phyloP scores from a whole-genome alignment of 2,888 invertebrate genomes.

The Epistrophella euchroma region DNA sequence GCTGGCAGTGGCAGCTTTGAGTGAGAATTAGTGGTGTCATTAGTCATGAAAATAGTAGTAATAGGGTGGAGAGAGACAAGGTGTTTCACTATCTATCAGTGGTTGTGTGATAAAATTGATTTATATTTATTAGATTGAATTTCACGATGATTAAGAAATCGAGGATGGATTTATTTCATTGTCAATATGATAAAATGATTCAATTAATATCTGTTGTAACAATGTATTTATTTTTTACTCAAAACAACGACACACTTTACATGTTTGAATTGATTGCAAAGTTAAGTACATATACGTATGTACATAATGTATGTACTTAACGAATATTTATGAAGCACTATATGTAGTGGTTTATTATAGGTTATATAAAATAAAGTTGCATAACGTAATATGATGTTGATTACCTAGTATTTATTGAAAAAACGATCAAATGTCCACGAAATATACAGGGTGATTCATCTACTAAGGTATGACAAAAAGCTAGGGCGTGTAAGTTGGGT shows the following conservation, averaged over 20 bases:
- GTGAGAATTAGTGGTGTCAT: slow-evolving; percentile 67
- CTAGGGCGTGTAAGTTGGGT: too few species aligned
- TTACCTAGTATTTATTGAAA: neutral
- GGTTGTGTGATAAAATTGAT: slow-evolving; percentile 62
- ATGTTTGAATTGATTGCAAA: neutral
- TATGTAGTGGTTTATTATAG: neutral
- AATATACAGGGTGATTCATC: neutral
- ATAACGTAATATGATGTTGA: neutral
- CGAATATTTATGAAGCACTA: neutral
- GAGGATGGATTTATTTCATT: slow-evolving; percentile 20
- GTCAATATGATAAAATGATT: slow-evolving; percentile 11
- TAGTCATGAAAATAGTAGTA: slow-evolving; percentile 53
- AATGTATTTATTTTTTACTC: neutral
- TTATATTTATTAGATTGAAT: slow-evolving; percentile 70
- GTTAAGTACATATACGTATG: too few species aligned
- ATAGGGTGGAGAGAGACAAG: neutral
- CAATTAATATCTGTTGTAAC: slow-evolving; percentile 12
- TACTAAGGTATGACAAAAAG: too few species aligned
- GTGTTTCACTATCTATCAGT: slow-evolving; percentile 32
- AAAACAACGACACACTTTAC: neutral
- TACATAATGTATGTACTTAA: neutral
- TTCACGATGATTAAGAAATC: slow-evolving; percentile 61
- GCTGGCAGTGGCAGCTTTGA: slow-evolving; percentile 39
- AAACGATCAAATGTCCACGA: neutral
- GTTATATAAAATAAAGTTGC: neutral